phyloP scores from a whole-genome alignment of 2,797 vertebrate species.

The Alcedo quadribrachys region DNA sequence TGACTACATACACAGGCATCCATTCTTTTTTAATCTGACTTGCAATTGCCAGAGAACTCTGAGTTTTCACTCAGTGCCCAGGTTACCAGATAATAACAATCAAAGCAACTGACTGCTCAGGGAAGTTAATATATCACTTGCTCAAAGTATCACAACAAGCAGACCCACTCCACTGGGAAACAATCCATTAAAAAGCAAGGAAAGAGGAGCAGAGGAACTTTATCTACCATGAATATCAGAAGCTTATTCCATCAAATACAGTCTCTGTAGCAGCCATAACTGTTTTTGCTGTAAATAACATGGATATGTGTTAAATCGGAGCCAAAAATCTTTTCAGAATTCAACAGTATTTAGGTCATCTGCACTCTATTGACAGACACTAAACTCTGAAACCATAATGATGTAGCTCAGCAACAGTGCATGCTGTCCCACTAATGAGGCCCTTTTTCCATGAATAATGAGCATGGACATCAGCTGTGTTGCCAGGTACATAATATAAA shows the following conservation, averaged over 20 bases:
- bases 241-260: slow-evolving; percentile 35
- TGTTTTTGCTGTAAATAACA: slow-evolving; percentile 68
- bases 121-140: neutral
- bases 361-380: slow-evolving; percentile 70
- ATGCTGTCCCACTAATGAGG: slow-evolving; percentile 74
- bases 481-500: slow-evolving; percentile 81
- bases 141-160: neutral
- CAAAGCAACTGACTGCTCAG: neutral
- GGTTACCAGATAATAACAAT: neutral
- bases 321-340: slow-evolving; percentile 71
- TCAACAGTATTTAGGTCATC: slow-evolving; percentile 74
- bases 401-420: slow-evolving; percentile 72
- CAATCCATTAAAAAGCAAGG: neutral
- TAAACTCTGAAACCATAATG: slow-evolving; percentile 67
- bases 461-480: slow-evolving; percentile 77
- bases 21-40: neutral
- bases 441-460: slow-evolving; percentile 80
- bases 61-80: slow-evolving; percentile 14
- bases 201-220: neutral
- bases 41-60: neutral
- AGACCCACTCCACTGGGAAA: neutral
- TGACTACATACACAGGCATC: neutral
- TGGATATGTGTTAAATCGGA: slow-evolving; percentile 31
- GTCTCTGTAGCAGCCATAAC: slow-evolving; percentile 60
- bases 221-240: slow-evolving; percentile 6